Evolutionary conservation across 2,888 invertebrate genomes (phyloP), one percentile per base, ranked within the genome.

Genomic region (Salticus scenicus): DNA sequence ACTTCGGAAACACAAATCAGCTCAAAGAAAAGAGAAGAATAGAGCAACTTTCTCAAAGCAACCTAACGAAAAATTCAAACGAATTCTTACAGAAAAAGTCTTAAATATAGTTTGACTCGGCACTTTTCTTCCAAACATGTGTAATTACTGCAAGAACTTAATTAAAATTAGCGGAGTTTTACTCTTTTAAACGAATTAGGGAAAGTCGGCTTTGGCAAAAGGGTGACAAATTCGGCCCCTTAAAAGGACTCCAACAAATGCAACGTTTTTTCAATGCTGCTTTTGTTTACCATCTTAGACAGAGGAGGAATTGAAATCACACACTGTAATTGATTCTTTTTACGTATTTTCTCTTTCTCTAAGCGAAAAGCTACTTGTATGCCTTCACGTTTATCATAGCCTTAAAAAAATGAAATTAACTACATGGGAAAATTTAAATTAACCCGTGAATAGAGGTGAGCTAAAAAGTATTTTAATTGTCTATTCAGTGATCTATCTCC

Each of bases 121-220:
- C 51, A 66, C 77, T 84, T 84, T 67, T 84, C 83, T 84, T 77
- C 75, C 69, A 31, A 28, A 41, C 42, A 30, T 37, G 33, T 83
- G 76, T 77, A 83, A 83, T 83, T 77, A 83, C 77, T 77, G 83
- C 47, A 83, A 83, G 82, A 84, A 84, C 77, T 84, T 84, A 84
- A 84, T 83, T 71, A 83, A 83, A 83, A 83, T 84, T 72, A 72
- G 83, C 73, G 57, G 77, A 83, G 77, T 84, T 84, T 84, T 77
- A 77, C 77, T 77, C 69, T 73, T 67, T 71, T 73, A 77, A 77
- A 73, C 83, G 73, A 84, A 84, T 84, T 77, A 84, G 76, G 83
- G 57, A 73, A 72, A 77, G 64, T 66, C 71, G 66, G 72, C 27
- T 12, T 28, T 24, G 42, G 75, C 37, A 33, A 70, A 76, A 76